Base-by-base conservation (phyloP, 1,140 invertebrate genomes). In the Dendrolimus kikuchii region DNA sequence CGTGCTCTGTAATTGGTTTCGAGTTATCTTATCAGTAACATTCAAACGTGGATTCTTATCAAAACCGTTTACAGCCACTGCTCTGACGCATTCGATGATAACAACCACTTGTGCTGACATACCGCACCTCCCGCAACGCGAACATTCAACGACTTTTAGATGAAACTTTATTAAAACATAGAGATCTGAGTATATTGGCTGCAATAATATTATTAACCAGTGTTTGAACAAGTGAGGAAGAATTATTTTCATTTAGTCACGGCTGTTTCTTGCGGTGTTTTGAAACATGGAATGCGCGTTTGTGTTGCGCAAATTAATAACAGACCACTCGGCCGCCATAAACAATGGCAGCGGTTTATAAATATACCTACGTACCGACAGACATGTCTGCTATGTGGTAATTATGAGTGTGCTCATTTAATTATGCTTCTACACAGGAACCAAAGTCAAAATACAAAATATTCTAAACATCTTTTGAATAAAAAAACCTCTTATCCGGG, bases 241-340 rank as follows among this genome's bases (percentile, higher is more conserved):
- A 63, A 66, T 64, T 65, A 70, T 72, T 64, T 69, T 64, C 67
- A 73, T 69, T 70, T 69, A 68, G 68, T 71, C 70, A 71, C 71
- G 64, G 64, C 57, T 41, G 62, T 68, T 58, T 60, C 62, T 57
- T 46, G 60, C 62, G 53, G 54, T 78, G 75, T 78, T 78, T 72
- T 74, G 74, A 68, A 69, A 67, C 54, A 59, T 58, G 59, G 57
- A 61, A 64, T 66, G 61, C 57, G 49, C 23, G 23, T 9, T 51
- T 46, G 53, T 48, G 43, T 55, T 61, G 55, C 56, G 61, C 55
- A 55, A 63, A 73, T 71, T 70, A 71, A 75, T 73, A 75, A 73
- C 70, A 71, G 6, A 36, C 49, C 59, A 59, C 53, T 51, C 51
- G 51, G 56, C 54, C 46, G 54, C 45, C 50, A 61, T 54, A 60